These are phyloP conservation scores for Anguilla obscura DNA, from an alignment of 2,797 vertebrate genomes.

Conservation along the genomic window DNA sequence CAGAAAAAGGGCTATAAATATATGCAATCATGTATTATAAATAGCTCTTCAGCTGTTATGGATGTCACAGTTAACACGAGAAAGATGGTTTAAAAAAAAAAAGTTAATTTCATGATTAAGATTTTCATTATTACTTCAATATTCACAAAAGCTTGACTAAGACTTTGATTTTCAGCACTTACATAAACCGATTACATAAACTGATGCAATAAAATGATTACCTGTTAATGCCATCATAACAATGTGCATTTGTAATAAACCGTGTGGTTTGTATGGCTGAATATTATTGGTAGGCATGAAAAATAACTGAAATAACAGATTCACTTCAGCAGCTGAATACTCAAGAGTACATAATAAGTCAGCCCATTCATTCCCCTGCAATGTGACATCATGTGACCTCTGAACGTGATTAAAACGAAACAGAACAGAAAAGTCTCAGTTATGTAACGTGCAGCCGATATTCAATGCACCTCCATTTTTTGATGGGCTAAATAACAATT, in stretches of 20 bases:
- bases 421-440: background rate
- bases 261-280: background rate
- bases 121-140: background rate
- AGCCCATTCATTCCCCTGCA: background rate
- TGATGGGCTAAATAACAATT: background rate
- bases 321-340: background rate
- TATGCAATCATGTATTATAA: conserved; percentile 21
- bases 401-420: background rate
- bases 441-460: background rate
- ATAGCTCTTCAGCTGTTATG: conserved; percentile 7
- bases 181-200: too few relatives aligned
- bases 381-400: background rate
- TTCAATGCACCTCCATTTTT: background rate
- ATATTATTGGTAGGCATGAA: background rate
- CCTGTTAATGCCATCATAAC: background rate
- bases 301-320: background rate
- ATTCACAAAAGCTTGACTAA: background rate
- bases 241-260: background rate
- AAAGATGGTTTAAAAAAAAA: background rate
- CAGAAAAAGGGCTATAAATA: conserved; percentile 16
- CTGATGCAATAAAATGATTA: background rate
- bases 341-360: background rate
- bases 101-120: background rate
- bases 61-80: background rate
- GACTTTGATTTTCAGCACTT: background rate